phyloP scores from a whole-genome alignment of 2,888 invertebrate species.

The Scaptomyza tumidula region DNA sequence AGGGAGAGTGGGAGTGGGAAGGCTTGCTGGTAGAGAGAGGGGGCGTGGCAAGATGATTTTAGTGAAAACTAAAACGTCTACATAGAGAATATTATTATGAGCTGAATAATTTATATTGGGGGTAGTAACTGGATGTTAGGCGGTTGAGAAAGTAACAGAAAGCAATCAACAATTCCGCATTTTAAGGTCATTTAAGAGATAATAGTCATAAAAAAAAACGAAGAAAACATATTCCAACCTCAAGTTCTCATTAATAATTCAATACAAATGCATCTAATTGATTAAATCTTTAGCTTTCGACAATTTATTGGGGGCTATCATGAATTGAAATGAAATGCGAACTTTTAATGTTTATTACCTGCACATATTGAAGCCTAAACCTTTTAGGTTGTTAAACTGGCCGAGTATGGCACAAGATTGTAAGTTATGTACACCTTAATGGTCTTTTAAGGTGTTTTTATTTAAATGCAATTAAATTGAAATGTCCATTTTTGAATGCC shows the following conservation, averaged over 20 bases:
- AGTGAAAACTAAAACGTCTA: conserved; percentile 19
- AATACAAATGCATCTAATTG: conserved; percentile 48
- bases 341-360: conserved; percentile 67
- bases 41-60: conserved; percentile 16
- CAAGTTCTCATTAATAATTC: conserved; percentile 37
- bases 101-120: conserved; percentile 32
- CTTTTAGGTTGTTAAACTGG: conserved; percentile 21
- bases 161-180: neutral
- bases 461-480: conserved; percentile 74
- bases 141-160: neutral
- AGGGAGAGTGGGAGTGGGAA: neutral
- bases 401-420: neutral
- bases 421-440: conserved; percentile 47
- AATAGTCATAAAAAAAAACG: neutral
- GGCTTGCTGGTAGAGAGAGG: neutral
- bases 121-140: conserved; percentile 8
- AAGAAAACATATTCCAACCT: neutral
- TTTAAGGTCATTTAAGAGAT: conserved; percentile 10
- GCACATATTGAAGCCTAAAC: conserved; percentile 60
- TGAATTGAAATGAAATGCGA: conserved; percentile 42
- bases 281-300: conserved; percentile 52
- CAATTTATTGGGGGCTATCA: conserved; percentile 53
- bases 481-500: conserved; percentile 42
- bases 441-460: conserved; percentile 72
- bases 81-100: conserved; percentile 22